Evolutionary conservation across 2,888 invertebrate genomes (phyloP).

Genomic region (Lithosia quadra): DNA sequence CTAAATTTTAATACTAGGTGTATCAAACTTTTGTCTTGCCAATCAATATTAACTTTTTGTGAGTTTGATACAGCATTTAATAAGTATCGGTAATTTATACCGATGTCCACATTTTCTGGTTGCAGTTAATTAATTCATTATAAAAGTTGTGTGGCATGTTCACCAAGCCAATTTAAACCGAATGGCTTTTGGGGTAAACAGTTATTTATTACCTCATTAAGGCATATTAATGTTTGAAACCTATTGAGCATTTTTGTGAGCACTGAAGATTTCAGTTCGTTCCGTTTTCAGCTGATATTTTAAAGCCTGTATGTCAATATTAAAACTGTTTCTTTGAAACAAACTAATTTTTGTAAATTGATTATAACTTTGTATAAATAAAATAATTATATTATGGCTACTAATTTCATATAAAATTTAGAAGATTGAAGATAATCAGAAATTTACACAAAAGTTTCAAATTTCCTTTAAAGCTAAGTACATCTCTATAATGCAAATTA

Average conservation of each 20-base stretch:
- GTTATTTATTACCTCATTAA: conserved; percentile 68
- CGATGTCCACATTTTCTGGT: conserved; percentile 60
- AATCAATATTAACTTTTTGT: conserved; percentile 61
- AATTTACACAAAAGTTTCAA: background rate
- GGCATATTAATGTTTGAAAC: conserved; percentile 46
- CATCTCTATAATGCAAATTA: conserved; percentile 30
- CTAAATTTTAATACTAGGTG: conserved; percentile 65
- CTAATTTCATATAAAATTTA: background rate
- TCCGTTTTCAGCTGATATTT: background rate
- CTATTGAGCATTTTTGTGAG: conserved; percentile 29
- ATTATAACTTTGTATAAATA: background rate
- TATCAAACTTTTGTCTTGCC: too few species aligned
- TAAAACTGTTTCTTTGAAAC: too few species aligned
- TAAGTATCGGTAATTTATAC: conserved; percentile 67
- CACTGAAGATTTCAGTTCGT: background rate
- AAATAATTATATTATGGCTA: background rate
- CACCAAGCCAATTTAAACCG: conserved; percentile 61
- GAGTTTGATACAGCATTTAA: conserved; percentile 58
- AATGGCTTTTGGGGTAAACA: conserved; percentile 65
- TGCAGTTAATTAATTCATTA: conserved; percentile 74
- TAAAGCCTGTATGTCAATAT: too few species aligned
- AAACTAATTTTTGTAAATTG: background rate
- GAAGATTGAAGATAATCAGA: background rate
- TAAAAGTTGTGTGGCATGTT: conserved; percentile 69
- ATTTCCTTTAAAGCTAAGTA: conserved; percentile 19